Conservation (phyloP, 2,797 vertebrate genomes). For the Myotis findleyi region DNA sequence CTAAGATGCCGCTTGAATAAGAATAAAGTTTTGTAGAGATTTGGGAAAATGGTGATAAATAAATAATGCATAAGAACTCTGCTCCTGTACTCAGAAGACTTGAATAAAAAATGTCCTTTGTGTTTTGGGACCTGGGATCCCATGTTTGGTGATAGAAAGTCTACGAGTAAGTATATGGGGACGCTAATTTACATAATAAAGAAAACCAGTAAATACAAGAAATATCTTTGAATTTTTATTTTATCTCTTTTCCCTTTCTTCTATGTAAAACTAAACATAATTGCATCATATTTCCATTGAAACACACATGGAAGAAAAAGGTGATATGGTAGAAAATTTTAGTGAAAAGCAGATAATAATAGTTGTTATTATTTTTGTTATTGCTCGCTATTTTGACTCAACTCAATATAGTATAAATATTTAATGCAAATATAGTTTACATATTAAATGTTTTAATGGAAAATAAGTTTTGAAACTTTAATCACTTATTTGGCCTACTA, state of each 20-base stretch:
- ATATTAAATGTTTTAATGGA: not conserved
- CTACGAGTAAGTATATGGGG: not conserved
- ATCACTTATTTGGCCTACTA: not conserved
- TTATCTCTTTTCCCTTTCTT: not conserved
- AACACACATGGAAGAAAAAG: not conserved
- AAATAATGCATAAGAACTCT: not conserved
- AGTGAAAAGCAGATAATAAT: not conserved
- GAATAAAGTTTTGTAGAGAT: not conserved
- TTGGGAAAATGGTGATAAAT: not conserved
- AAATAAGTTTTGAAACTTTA: conserved; percentile 21
- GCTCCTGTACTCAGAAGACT: not conserved
- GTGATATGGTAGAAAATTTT: not conserved
- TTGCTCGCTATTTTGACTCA: not conserved
- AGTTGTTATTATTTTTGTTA: not conserved
- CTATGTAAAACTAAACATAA: not conserved
- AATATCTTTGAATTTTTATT: not conserved
- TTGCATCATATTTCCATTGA: not conserved
- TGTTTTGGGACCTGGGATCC: not conserved
- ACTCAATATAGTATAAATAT: not conserved
- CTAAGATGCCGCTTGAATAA: not conserved
- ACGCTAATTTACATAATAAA: not conserved
- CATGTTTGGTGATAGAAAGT: not conserved
- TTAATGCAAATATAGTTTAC: not conserved
- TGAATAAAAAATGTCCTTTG: not conserved
- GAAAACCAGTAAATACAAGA: not conserved